Evolutionary conservation across 2,797 vertebrate species (phyloP), one percentile per base, ranked within the genome.

Genomic region (Enteromius mattozi): DNA sequence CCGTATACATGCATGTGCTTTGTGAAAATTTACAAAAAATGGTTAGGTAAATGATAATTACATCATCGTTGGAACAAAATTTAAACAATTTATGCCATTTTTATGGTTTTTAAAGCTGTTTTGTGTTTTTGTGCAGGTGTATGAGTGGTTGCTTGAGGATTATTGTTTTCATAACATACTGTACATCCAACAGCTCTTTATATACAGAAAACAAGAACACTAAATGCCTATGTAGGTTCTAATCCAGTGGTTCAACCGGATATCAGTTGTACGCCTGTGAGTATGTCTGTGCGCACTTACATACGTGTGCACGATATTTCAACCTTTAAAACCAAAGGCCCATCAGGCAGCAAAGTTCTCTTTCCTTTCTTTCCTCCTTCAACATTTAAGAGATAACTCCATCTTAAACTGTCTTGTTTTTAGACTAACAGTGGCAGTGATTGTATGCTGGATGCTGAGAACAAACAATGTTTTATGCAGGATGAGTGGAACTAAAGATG

Each of bases 401-500:
- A 90, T 91, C 87, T 87, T 91, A 90, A 88, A 86, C 78, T 89
- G 89, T 88, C 89, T 88, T 83, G 87, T 93, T 94, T 93, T 90
- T 88, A 85, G 68, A 81, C 86, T 81, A 91, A 95, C 92, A 96
- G 87, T 93, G 93, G 92, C 86, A 88, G 91, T 91, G 91, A 92
- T 96, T 95, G 95, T 96, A 92, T 93, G 91, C 91, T 82, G 91
- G 92, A 81, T 89, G 86, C 93, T 94, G 92, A 96, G 96, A 97
- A 97, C 97, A 97, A 96, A 93, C 94, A 95, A 96, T 97, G 97
- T 97, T 97, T 95, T 96, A 93, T 97, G 94, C 93, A 85, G 94
- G 94, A 95, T 27, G 94, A 96, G 96, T 96, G 96, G 96, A 99
- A 99, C 96, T 94, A 99, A 99, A 98, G 97, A 96, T 98, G 96